Percentiles rank a stretch among this genome's conserved stretches.
These are phyloP conservation scores for Miltochrista miniata DNA, from an alignment of 2,888 invertebrate species.

Conservation along the genomic window DNA sequence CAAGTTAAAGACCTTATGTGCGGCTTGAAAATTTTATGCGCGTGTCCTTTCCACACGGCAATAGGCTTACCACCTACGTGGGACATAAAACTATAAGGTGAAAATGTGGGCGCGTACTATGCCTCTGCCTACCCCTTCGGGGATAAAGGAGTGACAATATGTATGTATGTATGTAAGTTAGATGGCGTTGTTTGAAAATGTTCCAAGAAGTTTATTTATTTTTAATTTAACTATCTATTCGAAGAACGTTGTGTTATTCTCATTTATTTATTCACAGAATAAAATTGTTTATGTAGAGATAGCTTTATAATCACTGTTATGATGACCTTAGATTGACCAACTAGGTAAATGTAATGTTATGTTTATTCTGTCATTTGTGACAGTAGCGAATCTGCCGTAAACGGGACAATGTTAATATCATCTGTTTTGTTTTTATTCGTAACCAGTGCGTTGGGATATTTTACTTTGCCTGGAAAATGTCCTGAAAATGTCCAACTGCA, in stretches of 20 bases:
- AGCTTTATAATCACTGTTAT: neutral
- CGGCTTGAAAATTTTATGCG: too few relatives aligned
- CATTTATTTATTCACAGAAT: slow-evolving; percentile 10
- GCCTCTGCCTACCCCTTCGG: too few relatives aligned
- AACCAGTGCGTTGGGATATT: slow-evolving; percentile 53
- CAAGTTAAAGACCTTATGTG: too few relatives aligned
- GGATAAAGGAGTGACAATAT: too few relatives aligned
- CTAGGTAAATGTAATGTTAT: neutral
- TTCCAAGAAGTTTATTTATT: too few relatives aligned
- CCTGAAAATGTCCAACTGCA: slow-evolving; percentile 59
- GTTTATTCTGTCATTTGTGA: neutral
- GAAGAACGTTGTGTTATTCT: neutral
- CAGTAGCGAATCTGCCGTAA: neutral
- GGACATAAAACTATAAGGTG: too few relatives aligned
- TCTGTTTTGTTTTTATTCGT: slow-evolving; percentile 33
- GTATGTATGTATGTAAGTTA: too few relatives aligned
- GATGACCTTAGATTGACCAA: slow-evolving; percentile 24
- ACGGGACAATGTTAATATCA: slow-evolving; percentile 45
- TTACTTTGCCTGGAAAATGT: slow-evolving; percentile 64
- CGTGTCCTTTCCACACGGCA: too few relatives aligned
- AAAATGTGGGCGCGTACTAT: too few relatives aligned
- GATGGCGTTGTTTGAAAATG: neutral
- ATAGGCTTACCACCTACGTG: too few relatives aligned
- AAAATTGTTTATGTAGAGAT: slow-evolving; percentile 4
- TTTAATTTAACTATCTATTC: too few relatives aligned